Conservation (phyloP, 2,888 invertebrate genomes). For the Heteropelma amictum region DNA sequence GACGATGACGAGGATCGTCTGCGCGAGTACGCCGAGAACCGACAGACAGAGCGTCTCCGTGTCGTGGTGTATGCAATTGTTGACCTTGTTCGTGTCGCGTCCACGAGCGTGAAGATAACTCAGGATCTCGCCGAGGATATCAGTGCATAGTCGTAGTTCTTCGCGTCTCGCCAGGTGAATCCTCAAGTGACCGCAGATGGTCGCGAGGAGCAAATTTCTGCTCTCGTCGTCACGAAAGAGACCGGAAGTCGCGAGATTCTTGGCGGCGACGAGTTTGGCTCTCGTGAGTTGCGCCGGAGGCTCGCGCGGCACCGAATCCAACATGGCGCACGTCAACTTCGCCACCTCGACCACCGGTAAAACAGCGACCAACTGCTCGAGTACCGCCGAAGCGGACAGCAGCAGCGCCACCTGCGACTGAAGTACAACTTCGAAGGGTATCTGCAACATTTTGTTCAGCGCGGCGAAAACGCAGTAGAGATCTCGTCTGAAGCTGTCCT, state of each 20-base stretch:
- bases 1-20: conserved; percentile 89
- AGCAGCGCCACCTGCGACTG: conserved; percentile 91
- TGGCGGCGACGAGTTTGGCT: conserved; percentile 90
- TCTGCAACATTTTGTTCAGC: conserved; percentile 86
- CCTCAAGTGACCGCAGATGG: conserved; percentile 91
- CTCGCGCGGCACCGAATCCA: conserved; percentile 87
- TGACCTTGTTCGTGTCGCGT: conserved; percentile 80
- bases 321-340: conserved; percentile 87
- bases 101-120: conserved; percentile 81
- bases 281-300: conserved; percentile 85
- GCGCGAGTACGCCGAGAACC: conserved; percentile 90
- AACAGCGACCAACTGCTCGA: conserved; percentile 88
- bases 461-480: conserved; percentile 89
- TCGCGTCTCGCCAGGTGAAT: conserved; percentile 90
- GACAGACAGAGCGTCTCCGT: conserved; percentile 90
- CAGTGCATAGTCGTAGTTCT: conserved; percentile 90
- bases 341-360: conserved; percentile 88
- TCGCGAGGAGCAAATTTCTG: conserved; percentile 88
- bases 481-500: conserved; percentile 91
- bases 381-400: conserved; percentile 89
- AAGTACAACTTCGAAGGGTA: conserved; percentile 86
- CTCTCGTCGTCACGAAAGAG: conserved; percentile 90
- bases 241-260: conserved; percentile 87
- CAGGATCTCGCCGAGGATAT: conserved; percentile 92
- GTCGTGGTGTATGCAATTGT: conserved; percentile 86